Conservation (phyloP, 2,888 invertebrate species). For the Sicus ferrugineus region DNA sequence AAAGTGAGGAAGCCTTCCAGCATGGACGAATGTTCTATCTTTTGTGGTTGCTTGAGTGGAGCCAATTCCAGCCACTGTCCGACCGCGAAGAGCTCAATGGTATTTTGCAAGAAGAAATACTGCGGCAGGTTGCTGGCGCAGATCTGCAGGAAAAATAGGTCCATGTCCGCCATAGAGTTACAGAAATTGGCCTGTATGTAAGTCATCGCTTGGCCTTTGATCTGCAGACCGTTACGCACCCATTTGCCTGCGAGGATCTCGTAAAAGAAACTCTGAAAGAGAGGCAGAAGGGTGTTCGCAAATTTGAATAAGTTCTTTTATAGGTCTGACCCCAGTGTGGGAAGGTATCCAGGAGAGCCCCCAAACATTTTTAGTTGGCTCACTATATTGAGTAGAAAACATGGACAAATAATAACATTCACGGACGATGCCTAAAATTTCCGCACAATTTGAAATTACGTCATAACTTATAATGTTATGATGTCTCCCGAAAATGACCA, state of each 20-base stretch:
- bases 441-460: no score
- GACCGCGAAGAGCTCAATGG: slow-evolving; percentile 91
- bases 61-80: slow-evolving; percentile 85
- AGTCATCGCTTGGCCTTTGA: slow-evolving; percentile 99
- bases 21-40: slow-evolving; percentile 90
- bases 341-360: no score
- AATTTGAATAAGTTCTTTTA: no score
- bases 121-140: slow-evolving; percentile 89
- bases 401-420: no score
- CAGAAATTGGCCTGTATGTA: slow-evolving; percentile 99
- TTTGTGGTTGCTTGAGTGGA: slow-evolving; percentile 73
- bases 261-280: slow-evolving; percentile 87
- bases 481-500: no score
- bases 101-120: slow-evolving; percentile 83
- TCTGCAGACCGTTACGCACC: slow-evolving; percentile 96
- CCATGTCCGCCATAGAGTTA: slow-evolving; percentile 98
- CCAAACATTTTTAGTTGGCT: no score
- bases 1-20: slow-evolving; percentile 92
- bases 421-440: no score
- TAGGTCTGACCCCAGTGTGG: no score
- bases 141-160: slow-evolving; percentile 92
- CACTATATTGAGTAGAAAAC: no score
- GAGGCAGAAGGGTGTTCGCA: no score
- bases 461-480: no score
- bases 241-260: slow-evolving; percentile 94